A percentile compares a stretch with the other conserved stretches of the same genome.
Conservation (phyloP, 2,113 vertebrate genomes). For the Caranx melampygus region DNA sequence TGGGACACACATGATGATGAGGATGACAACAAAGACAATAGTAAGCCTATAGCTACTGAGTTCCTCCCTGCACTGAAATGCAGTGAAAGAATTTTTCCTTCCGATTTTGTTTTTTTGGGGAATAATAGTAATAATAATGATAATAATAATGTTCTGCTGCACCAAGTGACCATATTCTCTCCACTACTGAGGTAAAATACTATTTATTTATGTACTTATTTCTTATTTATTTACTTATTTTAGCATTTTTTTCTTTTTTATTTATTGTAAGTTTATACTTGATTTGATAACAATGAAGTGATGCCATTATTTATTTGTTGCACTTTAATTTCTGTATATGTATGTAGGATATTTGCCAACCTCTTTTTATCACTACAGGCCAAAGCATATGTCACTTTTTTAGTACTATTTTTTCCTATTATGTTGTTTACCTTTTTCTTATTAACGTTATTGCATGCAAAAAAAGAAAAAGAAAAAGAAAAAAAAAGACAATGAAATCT, state of each 20-base stretch:
- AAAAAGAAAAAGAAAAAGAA: slow-evolving; percentile 59
- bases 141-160: slow-evolving; percentile 81
- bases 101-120: slow-evolving; percentile 62
- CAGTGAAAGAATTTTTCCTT: slow-evolving; percentile 76
- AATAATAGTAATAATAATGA: slow-evolving; percentile 71
- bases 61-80: slow-evolving; percentile 77
- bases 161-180: slow-evolving; percentile 83
- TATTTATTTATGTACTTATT: slow-evolving; percentile 70
- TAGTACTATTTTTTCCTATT: slow-evolving; percentile 71
- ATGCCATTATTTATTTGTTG: slow-evolving; percentile 72
- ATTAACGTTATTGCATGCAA: slow-evolving; percentile 86
- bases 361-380: slow-evolving; percentile 86
- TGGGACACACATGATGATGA: slow-evolving; percentile 61
- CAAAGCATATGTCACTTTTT: slow-evolving; percentile 90
- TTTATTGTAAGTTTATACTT: slow-evolving; percentile 67
- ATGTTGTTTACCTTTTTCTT: slow-evolving; percentile 75
- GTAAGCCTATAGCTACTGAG: slow-evolving; percentile 62
- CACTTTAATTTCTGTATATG: slow-evolving; percentile 80
- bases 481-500: slow-evolving; percentile 78
- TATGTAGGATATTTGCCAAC: slow-evolving; percentile 77
- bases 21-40: slow-evolving; percentile 64
- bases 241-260: slow-evolving; percentile 37
- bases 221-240: slow-evolving; percentile 60
- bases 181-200: slow-evolving; percentile 75
- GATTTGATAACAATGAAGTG: slow-evolving; percentile 57